Evolutionary conservation across 2,113 vertebrate species (phyloP).

Genomic region (Scolopax mira): DNA sequence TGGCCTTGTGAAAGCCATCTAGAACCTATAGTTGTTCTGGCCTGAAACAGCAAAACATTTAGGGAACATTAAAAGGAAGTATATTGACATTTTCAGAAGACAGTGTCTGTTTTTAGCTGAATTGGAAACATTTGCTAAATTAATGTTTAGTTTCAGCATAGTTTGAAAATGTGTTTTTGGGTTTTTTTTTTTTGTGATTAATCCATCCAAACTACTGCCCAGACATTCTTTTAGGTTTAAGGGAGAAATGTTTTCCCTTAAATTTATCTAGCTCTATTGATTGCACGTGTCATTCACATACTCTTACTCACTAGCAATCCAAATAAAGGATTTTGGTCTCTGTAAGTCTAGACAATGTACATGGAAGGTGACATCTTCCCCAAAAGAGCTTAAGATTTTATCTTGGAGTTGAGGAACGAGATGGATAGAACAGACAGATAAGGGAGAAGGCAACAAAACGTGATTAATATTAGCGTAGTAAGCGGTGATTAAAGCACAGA

Average conservation of each 20-base stretch:
- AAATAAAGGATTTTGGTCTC: not conserved
- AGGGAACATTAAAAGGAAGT: slow-evolving; percentile 2
- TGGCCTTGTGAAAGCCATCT: not conserved
- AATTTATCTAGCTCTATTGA: not conserved
- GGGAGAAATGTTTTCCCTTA: not conserved
- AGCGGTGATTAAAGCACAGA: not conserved
- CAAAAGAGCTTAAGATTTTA: not conserved
- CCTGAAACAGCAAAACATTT: not conserved
- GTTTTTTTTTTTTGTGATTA: not conserved
- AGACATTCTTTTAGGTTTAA: not conserved
- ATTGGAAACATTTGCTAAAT: not conserved
- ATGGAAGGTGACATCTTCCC: not conserved
- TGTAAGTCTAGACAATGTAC: not conserved
- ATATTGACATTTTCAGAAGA: slow-evolving; percentile 5
- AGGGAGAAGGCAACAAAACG: not conserved
- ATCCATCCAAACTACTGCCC: not conserved
- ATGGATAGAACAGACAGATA: not conserved
- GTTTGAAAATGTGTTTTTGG: not conserved
- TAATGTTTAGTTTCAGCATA: not conserved
- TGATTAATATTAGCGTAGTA: not conserved
- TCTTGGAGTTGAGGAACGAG: not conserved
- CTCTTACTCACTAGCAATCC: not conserved
- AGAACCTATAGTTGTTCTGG: not conserved
- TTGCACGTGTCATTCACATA: not conserved
- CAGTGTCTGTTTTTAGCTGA: not conserved